Evolutionary conservation across 1,140 invertebrate genomes (phyloP).

Genomic region (Cephus cinctus): DNA sequence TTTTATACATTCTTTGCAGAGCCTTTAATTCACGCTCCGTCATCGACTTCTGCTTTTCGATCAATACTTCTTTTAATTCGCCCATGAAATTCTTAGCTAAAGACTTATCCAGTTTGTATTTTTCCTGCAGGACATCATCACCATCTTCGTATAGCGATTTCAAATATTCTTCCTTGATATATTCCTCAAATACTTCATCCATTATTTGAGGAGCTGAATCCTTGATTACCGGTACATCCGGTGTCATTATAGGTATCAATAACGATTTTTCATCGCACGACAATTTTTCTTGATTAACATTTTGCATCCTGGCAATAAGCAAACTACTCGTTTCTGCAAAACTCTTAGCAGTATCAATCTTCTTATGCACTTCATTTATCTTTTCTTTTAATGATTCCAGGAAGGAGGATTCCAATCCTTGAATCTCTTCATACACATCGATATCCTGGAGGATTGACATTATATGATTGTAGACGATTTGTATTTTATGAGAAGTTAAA

Average conservation of each 20-base stretch:
- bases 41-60: slow-evolving; percentile 48
- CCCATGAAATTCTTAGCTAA: slow-evolving; percentile 47
- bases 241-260: background rate
- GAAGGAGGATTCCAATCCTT: slow-evolving; percentile 19
- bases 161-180: slow-evolving; percentile 48
- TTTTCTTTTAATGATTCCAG: slow-evolving; percentile 23
- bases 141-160: slow-evolving; percentile 36
- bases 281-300: slow-evolving; percentile 1
- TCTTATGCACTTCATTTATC: slow-evolving; percentile 36
- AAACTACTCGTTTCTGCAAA: slow-evolving; percentile 42
- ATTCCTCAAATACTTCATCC: slow-evolving; percentile 54
- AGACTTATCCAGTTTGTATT: slow-evolving; percentile 37
- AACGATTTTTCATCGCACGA: background rate
- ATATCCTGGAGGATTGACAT: slow-evolving; percentile 36
- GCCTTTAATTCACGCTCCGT: slow-evolving; percentile 46
- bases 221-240: slow-evolving; percentile 20
- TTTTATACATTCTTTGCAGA: slow-evolving; percentile 37
- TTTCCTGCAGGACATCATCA: slow-evolving; percentile 26
- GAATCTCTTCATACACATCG: slow-evolving; percentile 26
- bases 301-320: slow-evolving; percentile 31
- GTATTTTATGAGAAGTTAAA: slow-evolving; percentile 42
- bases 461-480: slow-evolving; percentile 36
- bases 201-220: slow-evolving; percentile 42
- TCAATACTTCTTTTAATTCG: slow-evolving; percentile 48
- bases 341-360: slow-evolving; percentile 41